These are phyloP conservation scores for Drosophila multiciliata DNA, from an alignment of 2,888 invertebrate genomes.

Conservation along the genomic window DNA sequence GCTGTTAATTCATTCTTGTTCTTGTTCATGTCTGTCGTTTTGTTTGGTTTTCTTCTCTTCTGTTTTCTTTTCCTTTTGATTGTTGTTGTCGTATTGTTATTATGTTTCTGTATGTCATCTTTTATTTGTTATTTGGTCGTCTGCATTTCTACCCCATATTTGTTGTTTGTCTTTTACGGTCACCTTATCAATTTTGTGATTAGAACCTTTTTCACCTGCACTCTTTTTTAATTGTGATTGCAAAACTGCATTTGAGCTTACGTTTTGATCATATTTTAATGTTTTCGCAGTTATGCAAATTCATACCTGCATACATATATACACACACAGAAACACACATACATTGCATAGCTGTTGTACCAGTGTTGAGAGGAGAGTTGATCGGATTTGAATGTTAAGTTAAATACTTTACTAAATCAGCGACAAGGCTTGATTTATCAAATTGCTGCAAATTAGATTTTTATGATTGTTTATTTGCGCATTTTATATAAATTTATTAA, in stretches of 20 bases:
- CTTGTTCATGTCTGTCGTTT: not conserved
- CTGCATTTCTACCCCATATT: conserved; percentile 3
- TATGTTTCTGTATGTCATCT: not conserved
- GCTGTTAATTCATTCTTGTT: conserved; percentile 24
- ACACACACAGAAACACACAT: not conserved
- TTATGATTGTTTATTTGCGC: not conserved
- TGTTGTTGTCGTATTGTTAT: not conserved
- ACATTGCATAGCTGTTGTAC: not conserved
- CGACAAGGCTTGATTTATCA: not conserved
- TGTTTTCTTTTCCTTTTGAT: not conserved
- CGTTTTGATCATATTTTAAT: not conserved
- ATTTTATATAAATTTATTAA: not conserved
- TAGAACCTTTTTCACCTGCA: conserved; percentile 26
- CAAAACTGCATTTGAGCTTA: not conserved
- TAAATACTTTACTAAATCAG: not conserved
- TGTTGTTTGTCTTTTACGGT: conserved; percentile 13
- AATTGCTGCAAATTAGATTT: not conserved
- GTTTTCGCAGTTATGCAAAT: not conserved
- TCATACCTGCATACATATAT: not conserved
- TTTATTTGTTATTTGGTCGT: conserved; percentile 17
- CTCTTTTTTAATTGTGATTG: conserved; percentile 7
- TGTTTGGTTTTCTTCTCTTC: not conserved
- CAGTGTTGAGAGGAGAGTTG: no score
- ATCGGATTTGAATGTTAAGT: not conserved
- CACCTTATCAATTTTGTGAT: conserved; percentile 37